These are phyloP conservation scores for Gracilinanus agilis DNA, from an alignment of 2,113 vertebrate species.

Conservation along the genomic window DNA sequence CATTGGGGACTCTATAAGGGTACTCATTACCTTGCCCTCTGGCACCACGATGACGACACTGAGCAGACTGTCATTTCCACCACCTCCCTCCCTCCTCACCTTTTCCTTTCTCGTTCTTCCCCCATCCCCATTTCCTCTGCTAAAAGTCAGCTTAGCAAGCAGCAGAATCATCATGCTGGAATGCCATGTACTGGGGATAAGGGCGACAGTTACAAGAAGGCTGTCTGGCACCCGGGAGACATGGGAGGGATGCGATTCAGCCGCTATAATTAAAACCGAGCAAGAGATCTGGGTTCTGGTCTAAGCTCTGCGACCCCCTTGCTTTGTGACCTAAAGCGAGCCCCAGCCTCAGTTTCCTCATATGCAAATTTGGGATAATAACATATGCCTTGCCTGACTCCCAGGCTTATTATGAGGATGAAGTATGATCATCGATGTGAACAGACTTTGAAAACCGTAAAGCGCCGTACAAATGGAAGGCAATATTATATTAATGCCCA, in stretches of 20 bases:
- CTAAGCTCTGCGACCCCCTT: neutral
- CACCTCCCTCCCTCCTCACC: neutral
- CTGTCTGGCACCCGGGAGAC: neutral
- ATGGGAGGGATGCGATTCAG: neutral
- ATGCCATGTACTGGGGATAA: neutral
- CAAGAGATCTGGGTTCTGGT: neutral
- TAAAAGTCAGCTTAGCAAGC: conserved; percentile 47
- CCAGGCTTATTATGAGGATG: neutral
- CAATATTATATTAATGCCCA: neutral
- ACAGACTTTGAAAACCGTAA: neutral
- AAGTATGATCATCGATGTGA: neutral
- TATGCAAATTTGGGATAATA: neutral
- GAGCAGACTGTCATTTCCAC: neutral
- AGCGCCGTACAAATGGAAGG: neutral
- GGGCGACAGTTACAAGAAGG: conserved; percentile 3
- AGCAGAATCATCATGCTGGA: conserved; percentile 36
- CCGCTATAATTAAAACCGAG: neutral
- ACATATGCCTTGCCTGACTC: neutral
- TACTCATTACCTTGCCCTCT: neutral
- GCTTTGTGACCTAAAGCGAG: neutral
- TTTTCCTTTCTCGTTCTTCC: neutral
- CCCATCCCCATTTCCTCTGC: neutral
- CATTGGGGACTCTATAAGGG: neutral
- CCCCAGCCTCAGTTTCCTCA: neutral
- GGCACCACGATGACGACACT: neutral